Evolutionary conservation across 2,888 invertebrate genomes (phyloP).

Genomic region (Lasioglossum malachurum): DNA sequence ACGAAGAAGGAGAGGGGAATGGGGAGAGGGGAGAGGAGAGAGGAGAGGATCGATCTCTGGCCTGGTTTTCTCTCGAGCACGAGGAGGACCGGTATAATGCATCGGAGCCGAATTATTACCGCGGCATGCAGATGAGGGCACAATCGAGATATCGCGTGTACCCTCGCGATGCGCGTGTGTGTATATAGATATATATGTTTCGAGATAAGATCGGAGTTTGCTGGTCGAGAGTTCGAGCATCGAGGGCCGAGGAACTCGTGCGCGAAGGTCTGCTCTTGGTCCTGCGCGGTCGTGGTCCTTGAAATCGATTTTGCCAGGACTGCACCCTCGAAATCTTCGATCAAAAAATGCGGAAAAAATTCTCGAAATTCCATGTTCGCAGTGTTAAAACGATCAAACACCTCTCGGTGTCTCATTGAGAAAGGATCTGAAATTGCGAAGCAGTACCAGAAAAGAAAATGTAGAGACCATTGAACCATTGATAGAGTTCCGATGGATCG

Average conservation of each 20-base stretch:
- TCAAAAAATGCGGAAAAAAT: not conserved
- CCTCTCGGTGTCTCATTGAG: too few species aligned
- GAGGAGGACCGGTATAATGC: slow-evolving; percentile 58
- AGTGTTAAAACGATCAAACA: too few species aligned
- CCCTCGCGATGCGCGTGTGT: slow-evolving; percentile 48
- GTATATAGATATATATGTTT: slow-evolving; percentile 27
- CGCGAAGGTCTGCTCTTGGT: slow-evolving; percentile 13
- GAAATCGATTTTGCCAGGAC: not conserved
- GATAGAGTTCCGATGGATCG: not conserved
- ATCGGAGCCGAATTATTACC: slow-evolving; percentile 74
- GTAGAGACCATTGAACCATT: too few species aligned
- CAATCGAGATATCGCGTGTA: slow-evolving; percentile 74
- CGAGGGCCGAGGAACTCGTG: slow-evolving; percentile 40
- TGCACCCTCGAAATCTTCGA: not conserved
- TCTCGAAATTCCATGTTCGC: not conserved
- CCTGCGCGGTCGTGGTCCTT: not conserved
- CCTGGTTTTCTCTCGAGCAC: slow-evolving; percentile 68
- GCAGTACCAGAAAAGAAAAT: too few species aligned
- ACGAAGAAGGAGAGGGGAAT: slow-evolving; percentile 25
- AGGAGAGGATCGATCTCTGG: slow-evolving; percentile 69
- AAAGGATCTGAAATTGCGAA: too few species aligned
- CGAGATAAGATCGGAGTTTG: slow-evolving; percentile 70
- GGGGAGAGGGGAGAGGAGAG: slow-evolving; percentile 24
- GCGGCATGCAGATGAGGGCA: slow-evolving; percentile 73
- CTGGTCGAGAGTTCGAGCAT: slow-evolving; percentile 54